Base-by-base conservation (phyloP, 2,113 vertebrate genomes). In the Pionites leucogaster region DNA sequence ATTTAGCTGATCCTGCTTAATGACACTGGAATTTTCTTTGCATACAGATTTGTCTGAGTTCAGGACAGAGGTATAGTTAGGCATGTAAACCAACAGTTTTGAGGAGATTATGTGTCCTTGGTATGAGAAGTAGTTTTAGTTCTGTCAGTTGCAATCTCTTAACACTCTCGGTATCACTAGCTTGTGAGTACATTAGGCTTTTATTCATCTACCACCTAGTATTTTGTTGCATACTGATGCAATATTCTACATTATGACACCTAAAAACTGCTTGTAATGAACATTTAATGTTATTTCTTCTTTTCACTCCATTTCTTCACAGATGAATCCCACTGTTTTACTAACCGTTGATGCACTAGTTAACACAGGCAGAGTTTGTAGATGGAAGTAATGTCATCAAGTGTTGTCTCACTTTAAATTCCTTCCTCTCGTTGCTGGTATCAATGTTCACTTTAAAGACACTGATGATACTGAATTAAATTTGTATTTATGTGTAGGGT, bases 371-470 rank as follows among this genome's bases (percentile, higher is more conserved):
- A 93, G 91, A 86, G 74, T 72, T 94, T 88, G 88, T 88, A 92
- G 91, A 92, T 83, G 91, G 88, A 95, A 86, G 83, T 65, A 97
- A 88, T 92, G 94, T 89, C 96, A 82, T 93, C 76, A 92, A 92
- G 85, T 84, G 3, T 19, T 64, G 89, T 84, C 82, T 96, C 80
- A 89, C 93, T 92, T 86, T 41, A 94, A 95, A 96, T 85, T 93
- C 94, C 46, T 80, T 96, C 86, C 95, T 95, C 49, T 95, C 57
- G 0, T 62, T 74, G 47, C 88, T 60, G 57, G 93, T 74, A 89
- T 94, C 91, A 95, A 19, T 52, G 60, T 96, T 95, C 50, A 3
- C n/a, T 67, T 64, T 17, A 37, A 74, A 88, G 83, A 81, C 77
- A 86, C 81, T 76, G 70, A 88, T 93, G 88, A 79, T 90, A 75